A percentile compares a stretch with the other conserved stretches of the same genome.
Conservation (phyloP, 2,888 invertebrate species). For the Metacarcinus magister region DNA sequence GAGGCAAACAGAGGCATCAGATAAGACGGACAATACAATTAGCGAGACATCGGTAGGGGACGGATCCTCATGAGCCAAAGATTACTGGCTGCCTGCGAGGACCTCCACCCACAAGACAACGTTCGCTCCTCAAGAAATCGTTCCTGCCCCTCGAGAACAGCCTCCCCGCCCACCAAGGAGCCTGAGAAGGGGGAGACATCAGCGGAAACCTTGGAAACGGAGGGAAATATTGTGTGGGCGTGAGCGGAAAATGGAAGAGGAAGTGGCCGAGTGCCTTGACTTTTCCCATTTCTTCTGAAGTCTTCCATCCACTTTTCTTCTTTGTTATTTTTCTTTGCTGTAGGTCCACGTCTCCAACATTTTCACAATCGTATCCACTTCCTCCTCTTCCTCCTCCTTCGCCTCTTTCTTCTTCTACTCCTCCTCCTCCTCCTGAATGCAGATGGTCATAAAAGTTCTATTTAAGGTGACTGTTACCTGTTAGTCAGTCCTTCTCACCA, state of each 20-base stretch:
- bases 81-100: not conserved
- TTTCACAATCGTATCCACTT: not conserved
- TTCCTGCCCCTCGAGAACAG: not conserved
- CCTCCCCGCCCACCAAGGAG: not conserved
- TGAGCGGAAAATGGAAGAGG: not conserved
- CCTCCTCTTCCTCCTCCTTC: not conserved
- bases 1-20: not conserved
- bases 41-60: not conserved
- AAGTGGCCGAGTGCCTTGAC: not conserved
- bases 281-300: not conserved
- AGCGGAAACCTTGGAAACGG: not conserved
- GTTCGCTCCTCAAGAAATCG: not conserved
- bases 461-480: not conserved
- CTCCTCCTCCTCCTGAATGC: not conserved
- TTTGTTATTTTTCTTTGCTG: not conserved
- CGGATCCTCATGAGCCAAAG: not conserved
- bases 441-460: not conserved
- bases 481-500: slow-evolving; percentile 1
- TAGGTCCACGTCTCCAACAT: not conserved
- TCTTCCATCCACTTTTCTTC: not conserved
- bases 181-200: not conserved
- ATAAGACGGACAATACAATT: slow-evolving; percentile 23
- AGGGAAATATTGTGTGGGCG: not conserved
- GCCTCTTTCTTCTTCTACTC: not conserved
- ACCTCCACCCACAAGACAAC: not conserved